Percentiles rank a stretch among this genome's conserved stretches.
These are phyloP conservation scores for Tetragonula carbonaria DNA, from an alignment of 2,888 invertebrate species.

Conservation along the genomic window DNA sequence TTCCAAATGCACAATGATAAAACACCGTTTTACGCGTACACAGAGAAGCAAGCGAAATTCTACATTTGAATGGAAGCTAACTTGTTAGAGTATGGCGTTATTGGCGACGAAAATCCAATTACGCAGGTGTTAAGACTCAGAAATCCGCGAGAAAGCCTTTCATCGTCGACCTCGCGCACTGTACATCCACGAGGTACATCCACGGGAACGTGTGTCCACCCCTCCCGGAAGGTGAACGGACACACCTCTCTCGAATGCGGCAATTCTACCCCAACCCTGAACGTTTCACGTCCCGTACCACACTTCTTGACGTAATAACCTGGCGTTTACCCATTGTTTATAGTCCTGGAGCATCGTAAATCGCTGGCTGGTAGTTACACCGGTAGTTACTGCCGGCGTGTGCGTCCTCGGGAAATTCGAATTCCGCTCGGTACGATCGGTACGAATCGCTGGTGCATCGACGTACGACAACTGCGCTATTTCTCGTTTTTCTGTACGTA, in stretches of 20 bases:
- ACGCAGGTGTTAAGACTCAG: background rate
- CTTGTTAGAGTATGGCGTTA: background rate
- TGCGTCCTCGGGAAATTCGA: slow-evolving; percentile 53
- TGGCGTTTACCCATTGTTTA: slow-evolving; percentile 75
- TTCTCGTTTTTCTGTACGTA: slow-evolving; percentile 37
- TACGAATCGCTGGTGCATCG: slow-evolving; percentile 44
- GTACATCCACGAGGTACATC: background rate
- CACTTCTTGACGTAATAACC: slow-evolving; percentile 71
- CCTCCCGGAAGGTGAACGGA: slow-evolving; percentile 58
- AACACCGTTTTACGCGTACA: too few species aligned
- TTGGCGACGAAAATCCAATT: background rate
- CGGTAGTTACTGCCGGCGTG: slow-evolving; percentile 45
- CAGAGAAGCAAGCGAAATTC: too few species aligned
- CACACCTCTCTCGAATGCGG: slow-evolving; percentile 64
- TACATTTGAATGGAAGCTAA: too few species aligned
- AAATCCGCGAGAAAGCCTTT: background rate
- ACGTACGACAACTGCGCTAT: slow-evolving; percentile 36
- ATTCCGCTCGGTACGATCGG: slow-evolving; percentile 34
- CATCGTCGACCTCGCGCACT: slow-evolving; percentile 11
- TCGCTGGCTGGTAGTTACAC: slow-evolving; percentile 50
- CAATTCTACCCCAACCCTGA: slow-evolving; percentile 35
- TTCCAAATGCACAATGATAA: too few species aligned
- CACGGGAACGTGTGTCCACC: slow-evolving; percentile 33
- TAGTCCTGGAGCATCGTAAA: slow-evolving; percentile 68
- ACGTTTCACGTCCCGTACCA: slow-evolving; percentile 28